Conservation (phyloP, 2,888 invertebrate species). For the Neoitamus cyanurus region DNA sequence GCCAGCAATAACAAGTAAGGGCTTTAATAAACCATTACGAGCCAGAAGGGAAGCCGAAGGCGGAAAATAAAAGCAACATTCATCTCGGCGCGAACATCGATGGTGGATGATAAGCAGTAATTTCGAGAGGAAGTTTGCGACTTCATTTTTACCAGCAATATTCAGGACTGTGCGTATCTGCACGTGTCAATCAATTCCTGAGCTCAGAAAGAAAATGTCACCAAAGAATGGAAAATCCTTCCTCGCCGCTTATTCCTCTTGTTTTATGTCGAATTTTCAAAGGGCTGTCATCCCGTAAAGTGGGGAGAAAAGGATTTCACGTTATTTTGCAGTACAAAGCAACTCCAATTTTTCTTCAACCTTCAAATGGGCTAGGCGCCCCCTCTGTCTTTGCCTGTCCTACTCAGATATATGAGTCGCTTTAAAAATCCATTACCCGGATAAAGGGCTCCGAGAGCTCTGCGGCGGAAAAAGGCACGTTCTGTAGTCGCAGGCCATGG, state of each 20-base stretch:
- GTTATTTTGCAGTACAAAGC: slow-evolving; percentile 17
- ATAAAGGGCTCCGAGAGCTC: background rate
- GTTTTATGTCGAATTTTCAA: slow-evolving; percentile 36
- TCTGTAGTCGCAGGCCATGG: background rate
- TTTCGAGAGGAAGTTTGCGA: background rate
- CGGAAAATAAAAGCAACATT: background rate
- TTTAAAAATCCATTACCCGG: slow-evolving; percentile 33
- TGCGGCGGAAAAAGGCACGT: background rate
- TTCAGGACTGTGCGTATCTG: background rate
- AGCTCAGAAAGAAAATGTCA: background rate
- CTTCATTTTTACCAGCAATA: background rate
- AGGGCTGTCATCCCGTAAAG: slow-evolving; percentile 22
- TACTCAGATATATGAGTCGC: slow-evolving; percentile 14
- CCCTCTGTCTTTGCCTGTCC: background rate
- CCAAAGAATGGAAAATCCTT: slow-evolving; percentile 8
- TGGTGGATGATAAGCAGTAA: background rate
- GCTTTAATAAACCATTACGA: background rate
- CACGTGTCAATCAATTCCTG: slow-evolving; percentile 19
- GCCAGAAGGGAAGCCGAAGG: background rate
- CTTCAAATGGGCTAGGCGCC: background rate
- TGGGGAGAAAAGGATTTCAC: background rate
- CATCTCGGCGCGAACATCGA: background rate
- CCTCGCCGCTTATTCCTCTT: background rate
- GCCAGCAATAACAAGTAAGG: background rate
- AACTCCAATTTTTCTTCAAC: slow-evolving; percentile 11